Conservation (phyloP, 2,113 vertebrate species). For the Herpetotheres cachinnans region DNA sequence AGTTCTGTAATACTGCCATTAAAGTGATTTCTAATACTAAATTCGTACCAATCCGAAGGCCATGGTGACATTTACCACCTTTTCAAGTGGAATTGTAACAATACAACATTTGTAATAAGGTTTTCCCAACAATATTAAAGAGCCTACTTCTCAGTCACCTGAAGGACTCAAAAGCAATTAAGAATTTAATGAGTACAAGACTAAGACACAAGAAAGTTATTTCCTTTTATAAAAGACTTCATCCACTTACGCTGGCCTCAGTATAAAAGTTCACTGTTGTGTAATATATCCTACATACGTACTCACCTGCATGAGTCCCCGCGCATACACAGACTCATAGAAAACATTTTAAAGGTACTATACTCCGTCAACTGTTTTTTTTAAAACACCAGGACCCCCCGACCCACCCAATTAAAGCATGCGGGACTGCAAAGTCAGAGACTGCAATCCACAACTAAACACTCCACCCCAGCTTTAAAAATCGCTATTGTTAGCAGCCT, state of each 20-base stretch:
- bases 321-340: fast-evolving
- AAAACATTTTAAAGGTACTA: background rate
- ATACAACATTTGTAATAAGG: background rate
- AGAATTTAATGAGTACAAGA: background rate
- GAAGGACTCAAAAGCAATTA: background rate
- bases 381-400: background rate
- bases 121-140: background rate
- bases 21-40: constrained; percentile 23
- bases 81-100: background rate
- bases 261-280: background rate
- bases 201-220: background rate
- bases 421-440: background rate
- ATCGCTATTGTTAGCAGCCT: fast-evolving
- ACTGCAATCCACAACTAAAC: background rate
- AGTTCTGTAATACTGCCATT: background rate
- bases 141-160: background rate
- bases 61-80: background rate
- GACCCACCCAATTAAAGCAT: background rate
- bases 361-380: too few species aligned
- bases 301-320: background rate
- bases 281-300: background rate
- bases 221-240: background rate
- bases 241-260: background rate
- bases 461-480: background rate
- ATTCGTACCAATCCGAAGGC: background rate